Conservation (phyloP, 2,888 invertebrate species). For the Gastracanthus pulcherrimus region DNA sequence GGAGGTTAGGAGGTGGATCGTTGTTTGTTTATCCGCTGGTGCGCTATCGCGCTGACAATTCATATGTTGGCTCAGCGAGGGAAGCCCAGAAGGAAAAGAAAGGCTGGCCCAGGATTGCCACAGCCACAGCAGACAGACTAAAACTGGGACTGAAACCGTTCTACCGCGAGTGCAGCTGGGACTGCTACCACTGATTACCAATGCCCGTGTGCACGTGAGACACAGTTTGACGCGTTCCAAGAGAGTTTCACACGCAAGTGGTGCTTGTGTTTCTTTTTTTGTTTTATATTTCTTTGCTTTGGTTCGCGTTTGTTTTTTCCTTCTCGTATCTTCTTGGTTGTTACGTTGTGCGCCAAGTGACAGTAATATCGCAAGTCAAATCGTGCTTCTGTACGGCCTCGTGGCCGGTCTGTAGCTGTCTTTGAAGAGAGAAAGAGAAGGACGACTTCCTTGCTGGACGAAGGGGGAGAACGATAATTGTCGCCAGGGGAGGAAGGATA, state of each 20-base stretch:
- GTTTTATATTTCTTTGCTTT: no score
- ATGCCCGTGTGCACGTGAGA: neutral
- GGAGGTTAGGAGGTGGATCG: no score
- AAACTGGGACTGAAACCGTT: no score
- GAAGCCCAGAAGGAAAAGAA: slow-evolving; percentile 33
- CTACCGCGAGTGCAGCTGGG: neutral
- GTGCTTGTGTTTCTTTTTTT: no score
- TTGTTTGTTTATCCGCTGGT: neutral
- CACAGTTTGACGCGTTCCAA: no score
- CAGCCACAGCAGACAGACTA: neutral
- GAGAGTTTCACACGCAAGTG: no score
- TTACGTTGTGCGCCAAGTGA: neutral
- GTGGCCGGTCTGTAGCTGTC: no score
- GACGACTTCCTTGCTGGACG: neutral
- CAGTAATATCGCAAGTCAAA: neutral
- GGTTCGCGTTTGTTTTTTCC: neutral
- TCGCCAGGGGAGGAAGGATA: neutral
- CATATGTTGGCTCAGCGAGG: slow-evolving; percentile 3
- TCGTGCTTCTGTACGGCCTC: no score
- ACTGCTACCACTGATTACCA: neutral
- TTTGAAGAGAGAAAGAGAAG: no score
- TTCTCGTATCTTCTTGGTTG: neutral
- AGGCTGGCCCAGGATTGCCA: neutral
- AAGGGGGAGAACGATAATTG: neutral
- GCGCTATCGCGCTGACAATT: neutral